Evolutionary conservation across 2,113 vertebrate species (phyloP), one percentile per base, ranked within the genome.

Genomic region (Rafetus swinhoei): DNA sequence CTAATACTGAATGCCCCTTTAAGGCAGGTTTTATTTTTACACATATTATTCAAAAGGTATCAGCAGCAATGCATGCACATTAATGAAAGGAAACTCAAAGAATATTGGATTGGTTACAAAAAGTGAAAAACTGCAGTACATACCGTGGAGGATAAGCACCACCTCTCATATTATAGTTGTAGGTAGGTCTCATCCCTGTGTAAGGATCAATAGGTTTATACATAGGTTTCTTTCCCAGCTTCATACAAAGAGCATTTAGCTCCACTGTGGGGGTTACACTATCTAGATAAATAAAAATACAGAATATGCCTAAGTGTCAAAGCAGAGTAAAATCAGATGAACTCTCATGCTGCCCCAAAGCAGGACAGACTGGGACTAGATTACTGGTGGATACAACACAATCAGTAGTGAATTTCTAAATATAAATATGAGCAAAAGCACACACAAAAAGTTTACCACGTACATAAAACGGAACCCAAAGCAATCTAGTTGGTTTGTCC

Each of bases 131-230:
- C 1, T 0, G n/a, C 6, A 60, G 2, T 11, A 98, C 99, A 52
- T 98, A 99, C 98, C 99, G 99, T 81, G 99, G 98, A 89, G 98
- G 99, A 90, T 99, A 99, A 94, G 99, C 98, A 91, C 98, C 99
- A 45, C 98, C 97, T 83, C 99, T 97, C 97, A 99, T 98, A 86
- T 97, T 98, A 94, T 99, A 99, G 98, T 97, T 99, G 94, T 99
- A 99, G 91, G 98, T 98, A 96, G 99, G 99, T 96, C 99, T 99
- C 98, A 99, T 99, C 89, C 98, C 98, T 1, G 99, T 99, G 74
- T 99, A 99, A 15, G 99, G 98, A 93, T 99, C 99, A 50, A 99
- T 98, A 86, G 99, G 99, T 97, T 99, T 99, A 97, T 99, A 99
- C 97, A 99, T 97, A 55, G 99, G 99, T 97, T 99, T 99, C 98